Percentiles rank a stretch among this genome's conserved stretches.
Conservation (phyloP, 2,888 invertebrate genomes). For the Polia nebulosa region DNA sequence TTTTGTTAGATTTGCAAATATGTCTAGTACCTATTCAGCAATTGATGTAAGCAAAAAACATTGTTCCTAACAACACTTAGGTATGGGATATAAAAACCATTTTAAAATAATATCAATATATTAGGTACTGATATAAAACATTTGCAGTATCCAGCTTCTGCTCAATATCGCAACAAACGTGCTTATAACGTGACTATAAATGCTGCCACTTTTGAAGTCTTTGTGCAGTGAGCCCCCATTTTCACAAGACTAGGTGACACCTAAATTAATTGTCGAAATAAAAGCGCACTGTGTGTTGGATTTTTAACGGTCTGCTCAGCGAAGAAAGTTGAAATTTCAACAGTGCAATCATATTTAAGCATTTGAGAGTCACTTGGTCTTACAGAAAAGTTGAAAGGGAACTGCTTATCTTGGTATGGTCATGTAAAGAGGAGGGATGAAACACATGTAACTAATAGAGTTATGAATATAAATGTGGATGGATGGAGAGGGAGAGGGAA, state of each 20-base stretch:
- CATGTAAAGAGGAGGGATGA: too few species aligned
- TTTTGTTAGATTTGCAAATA: neutral
- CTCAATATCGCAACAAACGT: neutral
- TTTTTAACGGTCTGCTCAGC: neutral
- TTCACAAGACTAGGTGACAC: neutral
- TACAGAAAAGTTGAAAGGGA: too few species aligned
- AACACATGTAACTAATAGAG: too few species aligned
- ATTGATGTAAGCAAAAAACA: neutral
- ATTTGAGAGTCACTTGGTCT: too few species aligned
- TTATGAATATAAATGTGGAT: too few species aligned
- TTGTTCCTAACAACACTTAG: too few species aligned
- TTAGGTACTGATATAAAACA: neutral
- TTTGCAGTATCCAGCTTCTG: neutral
- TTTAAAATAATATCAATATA: neutral
- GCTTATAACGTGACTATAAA: neutral
- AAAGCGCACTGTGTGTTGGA: neutral
- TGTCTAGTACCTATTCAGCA: neutral
- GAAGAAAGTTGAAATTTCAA: neutral
- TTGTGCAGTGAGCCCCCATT: neutral
- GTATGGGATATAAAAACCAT: neutral
- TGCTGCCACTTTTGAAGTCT: neutral
- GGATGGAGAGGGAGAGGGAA: too few species aligned
- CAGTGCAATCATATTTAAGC: neutral
- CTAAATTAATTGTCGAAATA: neutral
- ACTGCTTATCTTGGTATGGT: too few species aligned